Percentiles rank a stretch among this genome's conserved stretches.
phyloP scores from a whole-genome alignment of 1,140 invertebrate genomes.

The Coenobita brevimanus region DNA sequence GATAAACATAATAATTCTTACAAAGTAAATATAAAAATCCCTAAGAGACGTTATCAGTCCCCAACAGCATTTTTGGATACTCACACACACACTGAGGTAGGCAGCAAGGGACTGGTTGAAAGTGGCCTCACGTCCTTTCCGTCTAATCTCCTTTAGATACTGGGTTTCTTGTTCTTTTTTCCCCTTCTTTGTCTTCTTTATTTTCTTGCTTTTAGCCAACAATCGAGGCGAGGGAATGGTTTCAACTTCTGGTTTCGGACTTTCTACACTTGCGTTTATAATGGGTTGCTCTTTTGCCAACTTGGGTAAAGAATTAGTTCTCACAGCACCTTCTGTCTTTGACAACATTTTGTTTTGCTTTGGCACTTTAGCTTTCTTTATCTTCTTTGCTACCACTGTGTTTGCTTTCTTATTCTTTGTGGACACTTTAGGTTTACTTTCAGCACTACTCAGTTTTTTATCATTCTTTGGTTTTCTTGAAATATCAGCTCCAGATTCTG shows the following conservation, averaged over 20 bases:
- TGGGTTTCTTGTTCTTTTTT: background rate
- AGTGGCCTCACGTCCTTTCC: constrained; percentile 33
- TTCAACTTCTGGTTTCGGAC: background rate
- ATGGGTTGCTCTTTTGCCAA: too few relatives aligned
- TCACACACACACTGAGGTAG: constrained; percentile 30
- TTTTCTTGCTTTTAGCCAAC: background rate
- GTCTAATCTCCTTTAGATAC: constrained; percentile 16
- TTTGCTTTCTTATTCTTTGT: too few relatives aligned
- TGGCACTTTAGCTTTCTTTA: too few relatives aligned
- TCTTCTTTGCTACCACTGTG: too few relatives aligned
- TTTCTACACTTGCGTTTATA: background rate
- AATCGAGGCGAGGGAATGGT: too few relatives aligned
- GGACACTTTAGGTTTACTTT: too few relatives aligned
- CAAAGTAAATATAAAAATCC: background rate
- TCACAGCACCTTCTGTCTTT: too few relatives aligned
- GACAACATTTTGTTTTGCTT: too few relatives aligned
- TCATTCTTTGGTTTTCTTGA: too few relatives aligned
- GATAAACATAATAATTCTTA: background rate
- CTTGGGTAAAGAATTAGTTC: too few relatives aligned
- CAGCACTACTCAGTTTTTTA: too few relatives aligned
- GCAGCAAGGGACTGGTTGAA: constrained; percentile 40
- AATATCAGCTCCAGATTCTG: too few relatives aligned
- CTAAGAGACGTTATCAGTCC: background rate
- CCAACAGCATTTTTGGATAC: background rate
- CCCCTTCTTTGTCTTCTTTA: background rate